Percentiles rank a stretch among this genome's conserved stretches.
These are phyloP conservation scores for Hermodice carunculata DNA, from an alignment of 2,888 invertebrate species.

Conservation along the genomic window DNA sequence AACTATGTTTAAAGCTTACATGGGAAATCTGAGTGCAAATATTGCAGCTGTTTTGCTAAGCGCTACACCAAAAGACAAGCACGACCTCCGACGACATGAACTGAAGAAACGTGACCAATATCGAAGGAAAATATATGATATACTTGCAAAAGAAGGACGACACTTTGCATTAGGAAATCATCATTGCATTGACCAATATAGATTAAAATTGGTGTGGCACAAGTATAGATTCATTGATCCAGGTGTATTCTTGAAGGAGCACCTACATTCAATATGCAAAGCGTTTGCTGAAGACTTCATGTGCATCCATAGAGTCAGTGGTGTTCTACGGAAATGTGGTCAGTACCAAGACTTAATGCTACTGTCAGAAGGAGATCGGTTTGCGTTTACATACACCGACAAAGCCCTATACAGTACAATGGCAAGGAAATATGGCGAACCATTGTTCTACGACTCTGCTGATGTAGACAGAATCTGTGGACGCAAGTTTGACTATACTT, in stretches of 20 bases:
- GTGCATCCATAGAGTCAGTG: slow-evolving; percentile 56
- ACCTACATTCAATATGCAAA: slow-evolving; percentile 54
- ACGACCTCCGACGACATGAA: slow-evolving; percentile 43
- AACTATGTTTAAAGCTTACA: slow-evolving; percentile 58
- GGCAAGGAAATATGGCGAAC: slow-evolving; percentile 49
- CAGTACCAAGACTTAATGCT: slow-evolving; percentile 64
- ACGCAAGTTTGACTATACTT: slow-evolving; percentile 55
- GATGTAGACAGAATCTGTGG: slow-evolving; percentile 56
- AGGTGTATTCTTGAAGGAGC: slow-evolving; percentile 54
- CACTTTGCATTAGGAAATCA: too few relatives aligned
- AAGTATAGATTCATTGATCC: too few relatives aligned
- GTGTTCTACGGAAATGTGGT: slow-evolving; percentile 57
- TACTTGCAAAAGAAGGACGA: background rate
- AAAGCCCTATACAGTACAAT: slow-evolving; percentile 46
- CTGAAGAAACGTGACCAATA: slow-evolving; percentile 43
- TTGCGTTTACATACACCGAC: slow-evolving; percentile 56
- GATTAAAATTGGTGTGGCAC: too few relatives aligned
- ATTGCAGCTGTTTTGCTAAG: slow-evolving; percentile 56
- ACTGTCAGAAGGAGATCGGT: slow-evolving; percentile 53
- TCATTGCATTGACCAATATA: too few relatives aligned
- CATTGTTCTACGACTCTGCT: slow-evolving; percentile 53
- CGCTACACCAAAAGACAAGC: slow-evolving; percentile 50
- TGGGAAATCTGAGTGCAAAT: slow-evolving; percentile 54
- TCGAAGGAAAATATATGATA: slow-evolving; percentile 17
- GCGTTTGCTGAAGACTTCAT: slow-evolving; percentile 56